Evolutionary conservation across 2,888 invertebrate genomes (phyloP).

Genomic region (Diogma glabrata): DNA sequence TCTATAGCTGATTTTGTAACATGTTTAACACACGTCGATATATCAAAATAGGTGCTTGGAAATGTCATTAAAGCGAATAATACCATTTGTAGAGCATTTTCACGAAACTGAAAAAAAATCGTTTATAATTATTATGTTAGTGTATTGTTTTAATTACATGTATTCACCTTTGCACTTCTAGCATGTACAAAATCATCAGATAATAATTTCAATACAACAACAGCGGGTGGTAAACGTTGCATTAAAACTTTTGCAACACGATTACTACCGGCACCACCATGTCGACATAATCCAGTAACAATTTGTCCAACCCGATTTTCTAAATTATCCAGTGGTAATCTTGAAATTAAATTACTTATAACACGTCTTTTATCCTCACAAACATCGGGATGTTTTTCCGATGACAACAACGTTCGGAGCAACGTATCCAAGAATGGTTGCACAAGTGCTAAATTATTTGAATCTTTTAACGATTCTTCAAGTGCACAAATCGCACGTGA

Average conservation of each 20-base stretch:
- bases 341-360: slow-evolving; percentile 32
- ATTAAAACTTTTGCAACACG: slow-evolving; percentile 37
- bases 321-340: slow-evolving; percentile 35
- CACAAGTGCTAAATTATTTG: slow-evolving; percentile 40
- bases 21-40: slow-evolving; percentile 35
- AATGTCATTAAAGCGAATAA: slow-evolving; percentile 67
- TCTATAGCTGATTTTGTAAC: slow-evolving; percentile 37
- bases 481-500: slow-evolving; percentile 30
- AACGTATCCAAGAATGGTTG: slow-evolving; percentile 51
- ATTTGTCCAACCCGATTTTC: slow-evolving; percentile 34
- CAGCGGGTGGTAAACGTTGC: slow-evolving; percentile 36
- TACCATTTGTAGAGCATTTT: slow-evolving; percentile 62
- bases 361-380: slow-evolving; percentile 33
- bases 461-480: slow-evolving; percentile 38
- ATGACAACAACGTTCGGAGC: slow-evolving; percentile 49
- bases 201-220: slow-evolving; percentile 34
- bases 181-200: slow-evolving; percentile 36
- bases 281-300: slow-evolving; percentile 34
- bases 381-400: slow-evolving; percentile 43
- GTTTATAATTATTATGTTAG: neutral
- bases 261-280: slow-evolving; percentile 35
- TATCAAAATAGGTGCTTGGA: slow-evolving; percentile 63
- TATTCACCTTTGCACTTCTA: slow-evolving; percentile 34
- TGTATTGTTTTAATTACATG: neutral
- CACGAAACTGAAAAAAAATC: slow-evolving; percentile 42